phyloP scores from a whole-genome alignment of 2,113 vertebrate species.

The Labeo catla region DNA sequence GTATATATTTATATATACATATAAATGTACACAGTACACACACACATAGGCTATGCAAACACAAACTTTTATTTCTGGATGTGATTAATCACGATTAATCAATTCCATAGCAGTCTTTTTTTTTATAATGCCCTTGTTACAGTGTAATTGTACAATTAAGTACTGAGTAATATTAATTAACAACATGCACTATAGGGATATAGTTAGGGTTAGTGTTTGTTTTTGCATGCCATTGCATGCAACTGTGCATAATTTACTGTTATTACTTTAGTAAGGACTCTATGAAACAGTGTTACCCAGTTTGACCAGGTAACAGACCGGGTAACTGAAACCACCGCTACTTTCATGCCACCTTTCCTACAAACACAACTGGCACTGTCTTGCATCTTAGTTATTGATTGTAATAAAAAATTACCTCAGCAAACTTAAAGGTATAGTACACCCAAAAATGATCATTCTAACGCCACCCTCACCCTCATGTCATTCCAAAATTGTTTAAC shows the following conservation, averaged over 20 bases:
- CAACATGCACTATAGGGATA: too few relatives aligned
- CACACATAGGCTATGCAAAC: too few relatives aligned
- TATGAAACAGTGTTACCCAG: neutral
- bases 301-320: neutral
- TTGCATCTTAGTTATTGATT: neutral
- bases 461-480: too few relatives aligned
- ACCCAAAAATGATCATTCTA: too few relatives aligned
- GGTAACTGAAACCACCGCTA: neutral
- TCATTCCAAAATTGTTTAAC: too few relatives aligned
- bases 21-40: too few relatives aligned
- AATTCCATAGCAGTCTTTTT: too few relatives aligned
- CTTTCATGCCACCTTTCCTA: neutral
- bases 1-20: too few relatives aligned
- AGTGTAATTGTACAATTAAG: too few relatives aligned
- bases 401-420: neutral
- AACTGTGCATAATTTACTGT: neutral
- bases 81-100: too few relatives aligned
- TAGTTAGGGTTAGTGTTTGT: neutral
- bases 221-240: neutral
- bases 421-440: neutral
- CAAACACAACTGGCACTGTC: neutral
- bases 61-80: too few relatives aligned
- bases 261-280: neutral
- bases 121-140: neutral
- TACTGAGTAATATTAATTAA: too few relatives aligned